Evolutionary conservation across 2,888 invertebrate species (phyloP), one percentile per base, ranked within the genome.

Genomic region (Mayetiola destructor): DNA sequence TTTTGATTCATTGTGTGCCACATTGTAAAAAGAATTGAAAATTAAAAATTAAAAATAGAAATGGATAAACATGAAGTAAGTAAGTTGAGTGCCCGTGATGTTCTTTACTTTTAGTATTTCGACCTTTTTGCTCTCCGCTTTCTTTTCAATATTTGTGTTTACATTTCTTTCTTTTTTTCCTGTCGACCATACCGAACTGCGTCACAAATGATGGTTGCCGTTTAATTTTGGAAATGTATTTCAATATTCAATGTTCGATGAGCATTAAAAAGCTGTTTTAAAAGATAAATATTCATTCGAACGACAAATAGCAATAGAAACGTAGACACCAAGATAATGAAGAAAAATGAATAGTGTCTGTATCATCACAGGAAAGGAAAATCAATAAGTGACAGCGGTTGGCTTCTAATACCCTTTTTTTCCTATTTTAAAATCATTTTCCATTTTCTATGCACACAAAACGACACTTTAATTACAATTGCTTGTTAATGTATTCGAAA

Each of bases 361-460:
- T n/a, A n/a, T n/a, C n/a, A n/a, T n/a, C n/a, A n/a, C n/a, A n/a
- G n/a, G n/a, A n/a, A n/a, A n/a, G n/a, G n/a, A n/a, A n/a, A n/a
- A n/a, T n/a, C n/a, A n/a, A n/a, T n/a, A 48, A 27, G 39, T 48
- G 48, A 48, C 48, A 48, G 48, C 48, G 48, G 48, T 27, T 48
- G 48, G n/a, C 27, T 42, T 21, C 42, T 42, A 48, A 48, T 27
- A 48, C 48, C 48, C 27, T 48, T 27, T 48, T 27, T 48, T 27
- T n/a, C 6, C 27, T 48, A 3, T 9, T 12, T 12, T 2, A 42
- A 42, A 21, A 23, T 3, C 27, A 27, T 27, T 48, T 27, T 53
- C 18, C 5, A 3, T 40, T 40, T 40, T 20, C 5, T 20, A 6
- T 32, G 30, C 12, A 12, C 6, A 32, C 12, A 32, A 32, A 9